These are phyloP conservation scores for Drosophila fungiperda DNA, from an alignment of 2,888 invertebrate species.

Conservation along the genomic window DNA sequence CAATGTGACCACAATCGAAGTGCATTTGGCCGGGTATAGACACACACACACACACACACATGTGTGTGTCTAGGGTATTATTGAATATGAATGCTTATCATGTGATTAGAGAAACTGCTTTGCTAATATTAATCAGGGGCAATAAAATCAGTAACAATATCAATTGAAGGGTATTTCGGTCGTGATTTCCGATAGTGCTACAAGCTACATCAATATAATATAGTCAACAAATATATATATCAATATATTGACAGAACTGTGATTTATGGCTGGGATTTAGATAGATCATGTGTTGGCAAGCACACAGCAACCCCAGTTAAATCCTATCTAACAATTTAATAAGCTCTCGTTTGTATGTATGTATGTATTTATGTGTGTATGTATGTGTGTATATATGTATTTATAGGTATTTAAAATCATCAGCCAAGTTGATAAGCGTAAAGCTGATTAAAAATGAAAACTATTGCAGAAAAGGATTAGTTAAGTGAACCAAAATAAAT, in stretches of 20 bases:
- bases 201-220: background rate
- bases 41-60: background rate
- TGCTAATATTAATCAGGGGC: conserved; percentile 76
- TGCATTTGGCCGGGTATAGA: background rate
- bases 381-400: too few relatives aligned
- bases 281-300: conserved; percentile 65
- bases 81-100: conserved; percentile 69
- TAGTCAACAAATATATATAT: conserved; percentile 6
- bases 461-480: conserved; percentile 79
- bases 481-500: conserved; percentile 81
- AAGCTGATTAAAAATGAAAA: conserved; percentile 78
- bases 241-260: conserved; percentile 21
- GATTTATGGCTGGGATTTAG: conserved; percentile 55
- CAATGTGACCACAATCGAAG: conserved; percentile 25
- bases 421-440: conserved; percentile 55
- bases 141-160: conserved; percentile 70
- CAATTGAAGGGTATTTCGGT: conserved; percentile 76
- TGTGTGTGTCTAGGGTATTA: conserved; percentile 53
- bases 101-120: conserved; percentile 70
- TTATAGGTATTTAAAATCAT: background rate
- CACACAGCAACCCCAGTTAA: conserved; percentile 25
- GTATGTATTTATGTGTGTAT: background rate
- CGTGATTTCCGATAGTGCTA: conserved; percentile 63
- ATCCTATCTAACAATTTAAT: conserved; percentile 22
- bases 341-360: conserved; percentile 15